phyloP scores from a whole-genome alignment of 35 echinoderm and acorn worm species.

The Ophiothrix spiculata region DNA sequence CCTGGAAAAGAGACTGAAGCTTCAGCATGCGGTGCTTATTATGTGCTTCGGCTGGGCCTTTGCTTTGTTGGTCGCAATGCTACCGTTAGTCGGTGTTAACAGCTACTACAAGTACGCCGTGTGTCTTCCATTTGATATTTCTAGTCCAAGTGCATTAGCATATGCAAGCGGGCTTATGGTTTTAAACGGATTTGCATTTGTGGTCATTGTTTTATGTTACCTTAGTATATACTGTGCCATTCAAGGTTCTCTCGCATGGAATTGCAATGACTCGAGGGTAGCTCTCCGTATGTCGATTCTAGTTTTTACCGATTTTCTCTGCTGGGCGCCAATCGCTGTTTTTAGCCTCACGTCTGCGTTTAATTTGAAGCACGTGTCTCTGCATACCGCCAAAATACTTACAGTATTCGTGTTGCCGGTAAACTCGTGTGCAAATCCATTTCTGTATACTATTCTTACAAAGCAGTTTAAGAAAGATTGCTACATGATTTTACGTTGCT shows the following conservation, averaged over 20 bases:
- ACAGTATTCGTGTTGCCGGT: slow-evolving; percentile 85
- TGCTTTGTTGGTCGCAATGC: slow-evolving; percentile 45
- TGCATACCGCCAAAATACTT: slow-evolving; percentile 73
- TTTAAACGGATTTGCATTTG: slow-evolving; percentile 71
- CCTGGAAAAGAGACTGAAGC: slow-evolving; percentile 79
- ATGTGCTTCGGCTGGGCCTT: slow-evolving; percentile 93
- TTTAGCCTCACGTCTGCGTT: slow-evolving; percentile 71
- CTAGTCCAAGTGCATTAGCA: slow-evolving; percentile 3
- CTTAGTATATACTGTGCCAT: slow-evolving; percentile 89
- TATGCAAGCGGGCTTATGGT: slow-evolving; percentile 56
- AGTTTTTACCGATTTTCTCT: slow-evolving; percentile 89
- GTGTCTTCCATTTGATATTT: slow-evolving; percentile 76
- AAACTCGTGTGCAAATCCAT: slow-evolving; percentile 95
- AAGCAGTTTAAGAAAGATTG: slow-evolving; percentile 98
- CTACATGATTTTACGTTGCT: slow-evolving; percentile 35
- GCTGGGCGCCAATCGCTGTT: slow-evolving; percentile 92
- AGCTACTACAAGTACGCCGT: slow-evolving; percentile 68
- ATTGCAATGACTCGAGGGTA: slow-evolving; percentile 86
- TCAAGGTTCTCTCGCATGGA: slow-evolving; percentile 89
- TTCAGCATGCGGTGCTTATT: slow-evolving; percentile 55
- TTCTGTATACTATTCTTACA: slow-evolving; percentile 90
- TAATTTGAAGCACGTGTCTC: slow-evolving; percentile 46
- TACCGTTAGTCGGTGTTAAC: slow-evolving; percentile 60
- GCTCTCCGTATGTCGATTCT: slow-evolving; percentile 84
- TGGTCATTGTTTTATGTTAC: slow-evolving; percentile 80